Percentiles rank a stretch among this genome's conserved stretches.
Conservation (phyloP, 2,888 invertebrate species). For the Pristionchus japonicus region DNA sequence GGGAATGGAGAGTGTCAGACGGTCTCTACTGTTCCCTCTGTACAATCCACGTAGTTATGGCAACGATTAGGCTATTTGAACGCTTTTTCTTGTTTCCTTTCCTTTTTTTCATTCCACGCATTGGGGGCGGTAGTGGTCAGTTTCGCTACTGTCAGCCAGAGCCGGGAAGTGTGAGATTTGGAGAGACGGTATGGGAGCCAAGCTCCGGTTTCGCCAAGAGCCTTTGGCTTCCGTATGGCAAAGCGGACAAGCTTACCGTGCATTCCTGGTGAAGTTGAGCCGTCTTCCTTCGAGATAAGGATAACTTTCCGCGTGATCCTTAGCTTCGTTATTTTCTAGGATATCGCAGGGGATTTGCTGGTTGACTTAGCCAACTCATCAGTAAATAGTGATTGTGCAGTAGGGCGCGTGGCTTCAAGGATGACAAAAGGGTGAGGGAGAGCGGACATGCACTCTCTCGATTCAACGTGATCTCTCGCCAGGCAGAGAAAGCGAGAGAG, state of each 20-base stretch:
- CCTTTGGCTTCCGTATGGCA: no score
- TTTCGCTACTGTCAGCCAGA: neutral
- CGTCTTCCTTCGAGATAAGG: no score
- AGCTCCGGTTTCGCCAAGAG: no score
- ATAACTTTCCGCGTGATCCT: no score
- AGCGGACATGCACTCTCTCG: no score
- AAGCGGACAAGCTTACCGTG: no score
- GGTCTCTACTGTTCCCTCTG: neutral
- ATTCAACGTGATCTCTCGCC: no score
- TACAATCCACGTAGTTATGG: neutral
- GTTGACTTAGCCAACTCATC: neutral
- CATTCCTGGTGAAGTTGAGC: no score
- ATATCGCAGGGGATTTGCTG: neutral
- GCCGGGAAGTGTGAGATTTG: neutral
- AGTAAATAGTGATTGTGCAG: slow-evolving; percentile 21
- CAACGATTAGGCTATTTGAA: neutral
- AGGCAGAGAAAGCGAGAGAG: no score
- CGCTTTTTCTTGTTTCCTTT: neutral
- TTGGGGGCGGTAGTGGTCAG: neutral
- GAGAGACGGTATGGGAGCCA: neutral
- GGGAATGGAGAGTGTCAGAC: no score
- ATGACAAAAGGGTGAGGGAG: slow-evolving; percentile 16
- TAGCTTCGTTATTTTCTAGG: no score
- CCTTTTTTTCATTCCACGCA: neutral
- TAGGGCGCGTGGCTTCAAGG: neutral